phyloP scores from a whole-genome alignment of 2,113 vertebrate genomes.

The Lepidiolamprologus cunningtoni region DNA sequence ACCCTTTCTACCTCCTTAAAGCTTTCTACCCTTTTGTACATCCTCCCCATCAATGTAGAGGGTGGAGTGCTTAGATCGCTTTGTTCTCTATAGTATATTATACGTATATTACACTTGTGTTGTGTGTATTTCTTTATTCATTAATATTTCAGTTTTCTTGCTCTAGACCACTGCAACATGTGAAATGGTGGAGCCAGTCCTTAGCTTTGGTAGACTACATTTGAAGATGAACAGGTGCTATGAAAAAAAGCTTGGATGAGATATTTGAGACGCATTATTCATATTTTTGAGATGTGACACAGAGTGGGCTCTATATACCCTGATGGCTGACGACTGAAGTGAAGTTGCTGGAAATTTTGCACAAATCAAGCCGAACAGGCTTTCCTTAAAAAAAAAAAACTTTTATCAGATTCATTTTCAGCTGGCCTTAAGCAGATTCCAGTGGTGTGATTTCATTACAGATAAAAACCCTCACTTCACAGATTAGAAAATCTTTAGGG shows the following conservation, averaged over 20 bases:
- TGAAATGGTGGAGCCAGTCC: not conserved
- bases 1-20: not conserved
- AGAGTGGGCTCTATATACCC: not conserved
- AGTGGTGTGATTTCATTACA: not conserved
- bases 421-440: not conserved
- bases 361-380: not conserved
- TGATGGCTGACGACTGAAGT: not conserved
- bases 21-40: not conserved
- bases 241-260: not conserved
- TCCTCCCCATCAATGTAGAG: not conserved
- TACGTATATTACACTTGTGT: not conserved
- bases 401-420: not conserved
- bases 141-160: not conserved
- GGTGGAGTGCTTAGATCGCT: not conserved
- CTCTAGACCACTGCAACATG: not conserved
- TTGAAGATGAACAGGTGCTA: not conserved
- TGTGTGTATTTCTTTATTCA: not conserved
- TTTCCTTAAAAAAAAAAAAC: not conserved
- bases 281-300: not conserved
- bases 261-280: not conserved
- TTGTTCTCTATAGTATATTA: not conserved
- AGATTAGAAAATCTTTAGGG: not conserved
- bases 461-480: not conserved
- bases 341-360: not conserved
- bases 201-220: not conserved